Conservation (phyloP, 2,113 vertebrate genomes). For the Eonycteris spelaea region DNA sequence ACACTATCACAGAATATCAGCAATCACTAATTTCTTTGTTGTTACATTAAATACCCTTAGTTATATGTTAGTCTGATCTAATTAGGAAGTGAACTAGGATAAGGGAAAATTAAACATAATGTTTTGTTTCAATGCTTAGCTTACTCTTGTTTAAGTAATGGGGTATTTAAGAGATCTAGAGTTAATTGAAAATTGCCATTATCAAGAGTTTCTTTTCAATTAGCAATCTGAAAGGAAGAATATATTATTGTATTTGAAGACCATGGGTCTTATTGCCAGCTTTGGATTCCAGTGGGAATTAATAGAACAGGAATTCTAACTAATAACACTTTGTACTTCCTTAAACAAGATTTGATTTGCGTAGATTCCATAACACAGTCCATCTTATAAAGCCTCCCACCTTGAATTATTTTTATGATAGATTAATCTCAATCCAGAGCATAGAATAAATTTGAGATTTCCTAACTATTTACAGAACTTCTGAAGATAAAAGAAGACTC, state of each 20-base stretch:
- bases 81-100: conserved; percentile 44
- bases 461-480: neutral
- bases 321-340: neutral
- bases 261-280: neutral
- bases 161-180: conserved; percentile 78
- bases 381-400: neutral
- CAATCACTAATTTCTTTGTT: neutral
- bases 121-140: conserved; percentile 60
- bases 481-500: neutral
- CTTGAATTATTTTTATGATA: conserved; percentile 30
- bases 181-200: conserved; percentile 81
- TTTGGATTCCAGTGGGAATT: neutral
- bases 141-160: conserved; percentile 72
- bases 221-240: conserved; percentile 66
- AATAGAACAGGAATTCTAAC: conserved; percentile 9
- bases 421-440: neutral
- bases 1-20: neutral
- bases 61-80: neutral
- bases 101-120: conserved; percentile 60
- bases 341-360: neutral
- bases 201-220: conserved; percentile 76
- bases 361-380: neutral
- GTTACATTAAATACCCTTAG: conserved; percentile 8
- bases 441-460: neutral
- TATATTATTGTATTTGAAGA: neutral